Percentiles rank a stretch among this genome's conserved stretches.
phyloP scores from a whole-genome alignment of 2,797 vertebrate genomes.

The Avahi laniger region DNA sequence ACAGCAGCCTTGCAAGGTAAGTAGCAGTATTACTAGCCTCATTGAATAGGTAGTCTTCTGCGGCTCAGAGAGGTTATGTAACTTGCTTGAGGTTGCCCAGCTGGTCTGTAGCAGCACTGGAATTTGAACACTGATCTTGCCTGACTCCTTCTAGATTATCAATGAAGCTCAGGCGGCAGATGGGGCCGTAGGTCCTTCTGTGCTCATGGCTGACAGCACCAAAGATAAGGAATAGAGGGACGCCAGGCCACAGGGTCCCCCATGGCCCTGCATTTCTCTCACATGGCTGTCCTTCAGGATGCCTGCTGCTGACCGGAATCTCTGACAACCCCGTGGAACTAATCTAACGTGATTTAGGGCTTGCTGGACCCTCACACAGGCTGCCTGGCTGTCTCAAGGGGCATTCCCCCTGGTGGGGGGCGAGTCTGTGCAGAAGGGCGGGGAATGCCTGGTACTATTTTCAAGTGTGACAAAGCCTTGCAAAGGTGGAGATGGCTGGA shows the following conservation, averaged over 20 bases:
- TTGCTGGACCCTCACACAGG: neutral
- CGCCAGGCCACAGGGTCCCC: neutral
- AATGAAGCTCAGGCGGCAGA: neutral
- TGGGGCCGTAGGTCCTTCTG: neutral
- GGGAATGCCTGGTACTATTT: neutral
- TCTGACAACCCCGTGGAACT: neutral
- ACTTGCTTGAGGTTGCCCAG: neutral
- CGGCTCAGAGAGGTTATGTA: neutral
- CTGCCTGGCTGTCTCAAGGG: neutral
- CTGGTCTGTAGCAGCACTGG: neutral
- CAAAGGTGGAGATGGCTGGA: neutral
- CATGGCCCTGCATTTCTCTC: neutral
- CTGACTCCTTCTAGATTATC: neutral
- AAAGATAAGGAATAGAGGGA: neutral
- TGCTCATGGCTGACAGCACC: neutral
- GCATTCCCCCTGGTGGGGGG: neutral
- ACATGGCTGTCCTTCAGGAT: neutral
- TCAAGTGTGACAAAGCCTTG: neutral
- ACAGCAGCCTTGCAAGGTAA: neutral
- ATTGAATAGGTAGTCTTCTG: neutral
- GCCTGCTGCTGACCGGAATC: neutral
- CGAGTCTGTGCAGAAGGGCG: neutral
- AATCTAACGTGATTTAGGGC: neutral
- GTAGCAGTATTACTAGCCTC: no score
- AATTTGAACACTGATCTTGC: neutral